Evolutionary conservation across 2,113 vertebrate genomes (phyloP).

Genomic region (Elaphurus davidianus): DNA sequence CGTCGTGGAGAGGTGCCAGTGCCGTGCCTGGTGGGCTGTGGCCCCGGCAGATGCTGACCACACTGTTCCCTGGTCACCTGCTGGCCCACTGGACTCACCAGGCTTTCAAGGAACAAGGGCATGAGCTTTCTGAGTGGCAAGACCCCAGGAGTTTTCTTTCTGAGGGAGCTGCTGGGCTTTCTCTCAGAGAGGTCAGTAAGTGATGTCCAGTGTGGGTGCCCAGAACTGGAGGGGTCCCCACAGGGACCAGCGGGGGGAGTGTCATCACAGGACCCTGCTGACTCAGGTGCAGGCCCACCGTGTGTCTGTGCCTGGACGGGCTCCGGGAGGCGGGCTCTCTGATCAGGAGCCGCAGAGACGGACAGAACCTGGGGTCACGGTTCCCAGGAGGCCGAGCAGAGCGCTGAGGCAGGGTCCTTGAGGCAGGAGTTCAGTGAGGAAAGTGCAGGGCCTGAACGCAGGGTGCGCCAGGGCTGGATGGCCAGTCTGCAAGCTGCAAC

Average conservation of each 20-base stretch:
- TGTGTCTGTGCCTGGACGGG: background rate
- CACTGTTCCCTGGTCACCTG: background rate
- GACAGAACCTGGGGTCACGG: background rate
- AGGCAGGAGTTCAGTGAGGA: background rate
- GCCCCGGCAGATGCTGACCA: fast-evolving
- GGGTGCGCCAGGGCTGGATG: background rate
- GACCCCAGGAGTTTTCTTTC: background rate
- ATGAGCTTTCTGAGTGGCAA: background rate
- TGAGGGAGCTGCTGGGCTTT: background rate
- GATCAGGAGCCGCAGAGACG: background rate
- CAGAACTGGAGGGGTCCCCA: background rate
- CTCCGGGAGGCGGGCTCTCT: background rate
- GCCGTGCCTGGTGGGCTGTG: fast-evolving
- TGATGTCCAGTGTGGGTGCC: background rate
- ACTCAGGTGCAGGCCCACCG: background rate
- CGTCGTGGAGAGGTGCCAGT: background rate
- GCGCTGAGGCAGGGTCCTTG: background rate
- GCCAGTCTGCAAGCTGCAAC: background rate
- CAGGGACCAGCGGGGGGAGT: background rate
- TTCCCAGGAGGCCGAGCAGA: background rate
- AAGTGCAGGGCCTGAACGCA: background rate
- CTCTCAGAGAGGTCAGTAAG: background rate
- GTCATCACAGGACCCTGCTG: background rate
- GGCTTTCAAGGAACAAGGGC: background rate
- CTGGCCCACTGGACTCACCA: background rate